phyloP scores from a whole-genome alignment of 1,140 invertebrate genomes.

The Marisa cornuarietis region DNA sequence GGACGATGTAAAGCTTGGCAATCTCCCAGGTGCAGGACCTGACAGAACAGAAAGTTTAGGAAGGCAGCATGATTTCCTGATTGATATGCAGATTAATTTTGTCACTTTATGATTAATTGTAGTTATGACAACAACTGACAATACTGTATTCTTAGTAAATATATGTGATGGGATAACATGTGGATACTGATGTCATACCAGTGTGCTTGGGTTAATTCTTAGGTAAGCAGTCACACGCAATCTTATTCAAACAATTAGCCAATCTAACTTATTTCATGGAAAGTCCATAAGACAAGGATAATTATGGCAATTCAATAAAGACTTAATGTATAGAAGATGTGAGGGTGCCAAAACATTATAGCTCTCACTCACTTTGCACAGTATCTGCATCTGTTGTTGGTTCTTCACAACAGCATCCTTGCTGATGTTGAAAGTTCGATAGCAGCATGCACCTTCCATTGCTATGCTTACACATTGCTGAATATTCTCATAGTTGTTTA shows the following conservation, averaged over 20 bases:
- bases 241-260: no score
- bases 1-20: constrained; percentile 55
- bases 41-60: constrained; percentile 3
- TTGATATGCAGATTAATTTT: neutral
- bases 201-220: neutral
- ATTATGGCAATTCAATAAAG: no score
- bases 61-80: neutral
- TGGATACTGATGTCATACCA: neutral
- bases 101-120: neutral
- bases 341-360: neutral
- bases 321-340: neutral
- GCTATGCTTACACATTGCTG: constrained; percentile 52
- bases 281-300: no score
- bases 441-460: constrained; percentile 59
- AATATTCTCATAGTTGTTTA: constrained; percentile 65
- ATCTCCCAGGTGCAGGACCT: constrained; percentile 50
- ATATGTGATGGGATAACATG: neutral
- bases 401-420: constrained; percentile 37
- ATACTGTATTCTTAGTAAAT: neutral
- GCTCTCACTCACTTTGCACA: constrained; percentile 46
- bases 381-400: constrained; percentile 43
- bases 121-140: neutral
- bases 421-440: constrained; percentile 45
- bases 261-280: neutral
- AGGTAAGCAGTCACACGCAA: no score